Base-by-base conservation (phyloP, 2,113 vertebrate species). In the Eudyptes chrysolophus region DNA sequence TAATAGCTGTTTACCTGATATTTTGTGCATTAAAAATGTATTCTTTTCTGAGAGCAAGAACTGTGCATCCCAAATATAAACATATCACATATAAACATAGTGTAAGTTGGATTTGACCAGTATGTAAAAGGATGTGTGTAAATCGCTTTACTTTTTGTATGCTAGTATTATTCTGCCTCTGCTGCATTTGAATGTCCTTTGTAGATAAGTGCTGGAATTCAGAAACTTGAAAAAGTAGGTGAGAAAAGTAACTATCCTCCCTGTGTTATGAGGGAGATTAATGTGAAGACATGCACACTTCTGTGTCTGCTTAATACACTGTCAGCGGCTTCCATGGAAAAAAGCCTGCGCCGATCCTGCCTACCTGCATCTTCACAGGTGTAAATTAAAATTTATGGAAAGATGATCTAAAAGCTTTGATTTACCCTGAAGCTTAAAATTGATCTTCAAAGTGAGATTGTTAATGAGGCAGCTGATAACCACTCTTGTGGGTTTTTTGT, bases 391-490 rank as follows among this genome's bases (percentile, higher is more conserved):
- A 92, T 79, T 52, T 92, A 71, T 79, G 75, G 69, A 58, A 87
- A 54, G 87, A 60, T 88, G 38, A 93, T 87, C 42, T 92, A 75
- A 93, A 94, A 96, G 85, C 92, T 90, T 95, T 90, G 84, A 95
- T 96, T 96, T 93, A 87, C 48, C 55, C 60, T 51, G 72, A 62
- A 85, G 87, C 77, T 82, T 94, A 96, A 95, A 96, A 95, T 77
- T 90, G 93, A 51, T 97, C 88, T 96, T 98, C 90, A 97, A 97
- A 97, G 92, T 64, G n/a, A 79, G 40, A 30, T 79, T 51, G 77
- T 76, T 97, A 97, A 97, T 87, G 75, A 97, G 84, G 79, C 71
- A 76, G 74, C 62, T 94, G 94, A 90, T 93, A 79, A 0, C 65
- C 48, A 52, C 21, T 82, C 52, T 40, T 92, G 66, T 81, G 86